Conservation (phyloP, 2,888 invertebrate genomes). For the Tryphoninae sp. region DNA sequence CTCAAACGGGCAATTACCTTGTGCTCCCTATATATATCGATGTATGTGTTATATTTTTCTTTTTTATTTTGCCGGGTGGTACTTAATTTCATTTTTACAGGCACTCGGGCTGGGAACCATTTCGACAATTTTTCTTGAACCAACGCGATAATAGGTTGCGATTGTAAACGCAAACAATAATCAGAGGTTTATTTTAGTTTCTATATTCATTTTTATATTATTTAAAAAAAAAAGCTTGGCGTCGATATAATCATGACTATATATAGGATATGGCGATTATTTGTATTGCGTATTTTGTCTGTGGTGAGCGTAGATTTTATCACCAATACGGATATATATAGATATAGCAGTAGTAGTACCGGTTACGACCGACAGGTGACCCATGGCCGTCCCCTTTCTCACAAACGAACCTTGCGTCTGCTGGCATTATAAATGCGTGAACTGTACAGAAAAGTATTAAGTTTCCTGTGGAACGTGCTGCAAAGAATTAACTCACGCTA, state of each 20-base stretch:
- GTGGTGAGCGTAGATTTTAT: no score
- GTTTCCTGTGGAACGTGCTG: no score
- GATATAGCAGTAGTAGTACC: no score
- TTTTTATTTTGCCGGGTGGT: conserved; percentile 31
- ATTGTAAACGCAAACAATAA: not conserved
- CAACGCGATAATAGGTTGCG: not conserved
- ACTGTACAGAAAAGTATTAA: no score
- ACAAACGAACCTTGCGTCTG: no score
- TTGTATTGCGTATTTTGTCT: no score
- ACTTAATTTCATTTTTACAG: conserved; percentile 36
- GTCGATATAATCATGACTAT: not conserved
- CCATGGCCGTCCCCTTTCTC: no score
- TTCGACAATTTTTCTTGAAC: not conserved
- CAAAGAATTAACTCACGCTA: no score
- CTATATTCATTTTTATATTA: not conserved
- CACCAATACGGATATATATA: no score
- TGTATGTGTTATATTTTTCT: conserved; percentile 9
- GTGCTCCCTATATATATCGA: conserved; percentile 53
- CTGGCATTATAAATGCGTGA: no score
- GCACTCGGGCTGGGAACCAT: not conserved
- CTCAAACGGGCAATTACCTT: conserved; percentile 64
- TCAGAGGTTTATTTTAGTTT: not conserved
- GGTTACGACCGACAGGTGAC: no score
- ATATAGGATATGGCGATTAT: not conserved
- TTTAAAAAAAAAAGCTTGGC: no score